Evolutionary conservation across 1,140 invertebrate genomes (phyloP), one percentile per base, ranked within the genome.

Genomic region (Nixonia krombeini): DNA sequence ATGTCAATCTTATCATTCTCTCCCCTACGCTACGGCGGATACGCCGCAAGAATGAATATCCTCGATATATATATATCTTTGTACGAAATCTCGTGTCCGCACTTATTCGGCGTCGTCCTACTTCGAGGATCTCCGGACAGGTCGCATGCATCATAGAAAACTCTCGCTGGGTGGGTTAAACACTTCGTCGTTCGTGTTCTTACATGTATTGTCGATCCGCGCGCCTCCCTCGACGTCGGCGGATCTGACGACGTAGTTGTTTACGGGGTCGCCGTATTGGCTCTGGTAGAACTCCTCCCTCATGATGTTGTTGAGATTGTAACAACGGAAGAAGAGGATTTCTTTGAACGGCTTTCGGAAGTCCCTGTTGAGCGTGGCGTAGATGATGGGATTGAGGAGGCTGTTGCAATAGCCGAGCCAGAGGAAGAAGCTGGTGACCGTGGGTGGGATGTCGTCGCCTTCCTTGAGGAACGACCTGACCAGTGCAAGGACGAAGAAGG

Each of bases 351-450:
- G 95, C 73, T 94, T 93, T 45, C 96, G 90, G 80, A 98, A 98
- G 78, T 98, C 96, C 29, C 93, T 88, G 74, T 96, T 96, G 16
- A 96, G 86, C 2, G 94, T 96, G 0, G 95, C 95, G 82, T 97
- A 97, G 37, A 98, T 96, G 49, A 97, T 92, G 0, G 96, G 96
- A 80, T 98, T 98, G 28, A 95, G 86, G 26, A 96, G 88, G 56
- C 93, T 95, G 80, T 98, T 98, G 55, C 96, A 91, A 81, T 98
- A 98, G 55, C 96, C 95, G 46, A 97, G 85, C 96, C 96, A 97
- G 16, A 95, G 88, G 75, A 96, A 92, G 26, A 89, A 79, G 9
- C 86, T 87, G 10, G 87, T 86, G 0, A 90, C 59, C 85, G 70
- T 92, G 63, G 28, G 87, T 83, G 72, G 90, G 55, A 92, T 92